Evolutionary conservation across 2,888 invertebrate genomes (phyloP), one percentile per base, ranked within the genome.

Genomic region (Gibbula magus): DNA sequence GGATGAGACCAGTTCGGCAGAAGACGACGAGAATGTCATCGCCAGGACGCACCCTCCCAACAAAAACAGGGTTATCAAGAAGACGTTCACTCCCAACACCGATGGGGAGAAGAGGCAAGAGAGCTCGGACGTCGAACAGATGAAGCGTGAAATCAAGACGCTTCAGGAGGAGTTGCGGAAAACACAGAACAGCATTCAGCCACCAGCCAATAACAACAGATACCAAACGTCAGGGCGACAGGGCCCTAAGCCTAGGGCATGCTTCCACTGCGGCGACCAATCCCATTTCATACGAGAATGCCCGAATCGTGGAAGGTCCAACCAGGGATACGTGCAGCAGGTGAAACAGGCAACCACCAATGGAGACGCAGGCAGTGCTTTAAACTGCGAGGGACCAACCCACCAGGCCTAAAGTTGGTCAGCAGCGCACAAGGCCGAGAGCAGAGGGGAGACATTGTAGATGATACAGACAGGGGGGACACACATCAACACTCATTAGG

Each of bases 221-320:
- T 25, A 25, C 13, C n/a, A 22, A 32, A 35, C 10, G 18, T 70
- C n/a, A n/a, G 35, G n/a, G 18, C 20, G 32, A 29, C 32, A 70
- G 29, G 70, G 8, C 7, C 20, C 35, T n/a, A 25, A 70, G 35
- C 32, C 70, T 25, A 77, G 25, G 39, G 74, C 35, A 18, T 79
- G 78, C 22, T 81, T 77, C 22, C 54, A 77, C 61, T 81, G 80
- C 52, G 75, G 75, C 18, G 78, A 83, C 32, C 32, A 18, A 18
- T 39, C 54, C 5, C 82, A 82, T 67, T 77, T 75, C 35, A 79
- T 56, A 18, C 39, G 54, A 20, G 51, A 79, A 18, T 79, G 79
- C 52, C 61, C 77, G 29, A 56, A 53, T 13, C 77, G 39, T 32
- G 52, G 73, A 25, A 35, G 25, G n/a, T n/a, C 39, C 53, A 20